phyloP scores from a whole-genome alignment of 1,140 invertebrate species.

The Aphelenchoides fujianensis region DNA sequence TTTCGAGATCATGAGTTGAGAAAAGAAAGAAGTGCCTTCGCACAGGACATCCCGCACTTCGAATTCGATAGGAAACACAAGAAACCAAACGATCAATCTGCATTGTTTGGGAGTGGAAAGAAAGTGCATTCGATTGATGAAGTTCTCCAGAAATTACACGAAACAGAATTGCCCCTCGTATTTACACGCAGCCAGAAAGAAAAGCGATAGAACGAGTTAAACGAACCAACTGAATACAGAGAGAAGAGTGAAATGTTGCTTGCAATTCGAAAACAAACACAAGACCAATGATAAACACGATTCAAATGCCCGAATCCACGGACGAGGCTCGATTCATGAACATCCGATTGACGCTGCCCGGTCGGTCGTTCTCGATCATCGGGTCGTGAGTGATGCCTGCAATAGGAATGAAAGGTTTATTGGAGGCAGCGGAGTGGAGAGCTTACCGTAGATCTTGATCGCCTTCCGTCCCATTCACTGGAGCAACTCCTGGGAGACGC shows the following conservation, averaged over 20 bases:
- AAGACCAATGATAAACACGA: neutral
- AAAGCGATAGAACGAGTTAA: neutral
- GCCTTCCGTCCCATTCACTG: constrained; percentile 92
- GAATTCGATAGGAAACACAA: no score
- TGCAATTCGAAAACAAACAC: neutral
- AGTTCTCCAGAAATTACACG: no score
- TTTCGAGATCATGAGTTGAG: no score
- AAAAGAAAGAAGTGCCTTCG: no score
- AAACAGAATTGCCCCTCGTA: no score
- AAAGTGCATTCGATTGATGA: no score
- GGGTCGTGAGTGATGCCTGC: constrained; percentile 69
- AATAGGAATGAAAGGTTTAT: no score
- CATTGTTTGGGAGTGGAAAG: no score
- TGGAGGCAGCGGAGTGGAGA: no score
- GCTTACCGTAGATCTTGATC: constrained; percentile 92
- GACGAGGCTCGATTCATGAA: constrained; percentile 59
- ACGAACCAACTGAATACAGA: neutral
- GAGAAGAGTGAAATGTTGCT: constrained; percentile 17
- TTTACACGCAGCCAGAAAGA: no score
- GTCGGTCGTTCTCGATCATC: constrained; percentile 58
- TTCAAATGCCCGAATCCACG: constrained; percentile 58
- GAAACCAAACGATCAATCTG: no score
- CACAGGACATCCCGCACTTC: no score
- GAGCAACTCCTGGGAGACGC: constrained; percentile 83
- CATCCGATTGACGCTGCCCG: constrained; percentile 56